These are phyloP conservation scores for Aphelinus certus DNA, from an alignment of 1,140 invertebrate species.

Conservation along the genomic window DNA sequence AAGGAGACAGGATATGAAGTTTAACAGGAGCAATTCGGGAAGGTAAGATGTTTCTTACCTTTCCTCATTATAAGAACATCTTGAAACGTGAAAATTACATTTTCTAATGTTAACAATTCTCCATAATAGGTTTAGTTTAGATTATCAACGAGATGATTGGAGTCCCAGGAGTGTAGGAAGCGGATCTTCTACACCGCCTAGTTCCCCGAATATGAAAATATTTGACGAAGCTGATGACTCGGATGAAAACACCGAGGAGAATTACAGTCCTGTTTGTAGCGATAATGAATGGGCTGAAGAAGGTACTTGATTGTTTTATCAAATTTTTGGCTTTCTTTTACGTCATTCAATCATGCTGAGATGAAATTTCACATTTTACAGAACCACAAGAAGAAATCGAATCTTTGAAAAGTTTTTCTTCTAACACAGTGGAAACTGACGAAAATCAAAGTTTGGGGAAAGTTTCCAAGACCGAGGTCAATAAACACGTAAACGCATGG, in stretches of 20 bases:
- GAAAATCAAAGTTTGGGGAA: constrained; percentile 36
- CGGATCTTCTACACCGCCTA: constrained; percentile 54
- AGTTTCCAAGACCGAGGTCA: constrained; percentile 33
- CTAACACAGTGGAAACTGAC: constrained; percentile 45
- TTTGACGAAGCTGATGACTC: constrained; percentile 43
- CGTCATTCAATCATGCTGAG: too few species aligned
- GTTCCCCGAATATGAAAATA: constrained; percentile 52
- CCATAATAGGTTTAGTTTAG: constrained; percentile 53
- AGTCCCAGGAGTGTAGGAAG: constrained; percentile 54
- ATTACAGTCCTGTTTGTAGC: constrained; percentile 62
- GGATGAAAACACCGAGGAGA: constrained; percentile 54
- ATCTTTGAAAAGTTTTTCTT: constrained; percentile 51
- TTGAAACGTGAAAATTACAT: background rate
- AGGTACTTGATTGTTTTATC: constrained; percentile 15
- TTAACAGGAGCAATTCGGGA: constrained; percentile 44
- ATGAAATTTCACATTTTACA: constrained; percentile 21
- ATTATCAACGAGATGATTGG: constrained; percentile 57
- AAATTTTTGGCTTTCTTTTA: too few species aligned
- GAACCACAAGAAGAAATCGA: constrained; percentile 51
- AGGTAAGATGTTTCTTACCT: constrained; percentile 40
- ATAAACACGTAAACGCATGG: constrained; percentile 44
- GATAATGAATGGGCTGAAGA: constrained; percentile 55
- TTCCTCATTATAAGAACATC: background rate
- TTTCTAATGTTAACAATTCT: constrained; percentile 7
- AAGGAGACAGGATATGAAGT: constrained; percentile 42